Base-by-base conservation (phyloP, 1,140 invertebrate genomes). In the Cepaea nemoralis region DNA sequence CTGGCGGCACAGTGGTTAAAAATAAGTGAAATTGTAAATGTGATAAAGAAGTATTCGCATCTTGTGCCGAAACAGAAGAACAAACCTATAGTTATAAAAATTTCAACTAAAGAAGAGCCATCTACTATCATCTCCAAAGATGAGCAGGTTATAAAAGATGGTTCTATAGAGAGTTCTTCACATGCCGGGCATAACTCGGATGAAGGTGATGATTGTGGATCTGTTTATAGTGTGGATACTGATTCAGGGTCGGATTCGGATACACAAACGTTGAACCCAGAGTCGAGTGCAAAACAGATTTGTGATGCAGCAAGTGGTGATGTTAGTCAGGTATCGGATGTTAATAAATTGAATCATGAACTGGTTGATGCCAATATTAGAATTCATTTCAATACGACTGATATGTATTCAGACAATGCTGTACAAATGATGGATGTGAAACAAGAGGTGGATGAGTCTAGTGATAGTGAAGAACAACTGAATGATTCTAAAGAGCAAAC, bases 1-100 rank as follows among this genome's bases (percentile, higher is more conserved):
- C 45, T 74, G 6, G 70, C 81, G 19, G 76, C 63, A 39, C 39
- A 59, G 8, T 79, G 81, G 81, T 35, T 82, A 77, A 39, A 75
- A 40, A 75, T 75, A 69, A 33, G 37, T 2, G 81, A 82, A 31
- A 48, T 82, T 35, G 74, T 75, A 19, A 14, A 19, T 45, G 73
- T 31, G 3, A 35, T 50, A 1, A 75, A 75, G 10, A 40, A 75
- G 55, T 31, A 48, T 24, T 22, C 31, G 1, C 35, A 39, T 40
- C 12, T 12, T 45, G 1, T 45, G 37, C 2, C 6, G 8, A 10
- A 71, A 37, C 19, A 71, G 35, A 71, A 5, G 50, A 19, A 55
- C 8, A 55, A 2, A 2, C 2, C 8, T 19, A 22, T 22, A 2
- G 8, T 55, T 55, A 2, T 2, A 22, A 14, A 55, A 55, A 55